These are phyloP conservation scores for Cepaea nemoralis DNA, from an alignment of 1,140 invertebrate species.

Conservation along the genomic window DNA sequence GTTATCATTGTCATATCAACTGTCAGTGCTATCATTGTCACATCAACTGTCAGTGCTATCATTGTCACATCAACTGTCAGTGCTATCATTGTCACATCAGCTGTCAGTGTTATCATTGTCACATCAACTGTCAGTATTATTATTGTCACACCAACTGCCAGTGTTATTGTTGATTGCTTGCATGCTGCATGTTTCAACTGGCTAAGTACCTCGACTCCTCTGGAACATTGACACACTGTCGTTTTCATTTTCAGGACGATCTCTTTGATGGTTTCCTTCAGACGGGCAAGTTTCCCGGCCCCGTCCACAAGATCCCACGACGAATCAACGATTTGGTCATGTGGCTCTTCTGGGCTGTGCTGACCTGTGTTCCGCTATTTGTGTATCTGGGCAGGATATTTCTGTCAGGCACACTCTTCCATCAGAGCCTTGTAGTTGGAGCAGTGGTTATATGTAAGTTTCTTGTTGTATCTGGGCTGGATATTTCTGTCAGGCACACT, in stretches of 20 bases:
- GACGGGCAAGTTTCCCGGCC: conserved; percentile 61
- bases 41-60: no score
- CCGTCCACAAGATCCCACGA: conserved; percentile 47
- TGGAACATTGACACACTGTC: no score
- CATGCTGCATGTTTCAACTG: no score
- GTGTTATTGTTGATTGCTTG: no score
- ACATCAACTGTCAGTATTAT: no score
- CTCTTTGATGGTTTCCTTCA: conserved; percentile 64
- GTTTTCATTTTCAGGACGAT: conserved; percentile 61
- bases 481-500: not conserved
- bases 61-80: no score
- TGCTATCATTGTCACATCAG: no score
- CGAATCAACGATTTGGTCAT: conserved; percentile 59
- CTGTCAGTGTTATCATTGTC: no score
- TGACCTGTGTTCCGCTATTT: conserved; percentile 64
- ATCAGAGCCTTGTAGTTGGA: conserved; percentile 47
- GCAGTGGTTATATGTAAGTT: conserved; percentile 53
- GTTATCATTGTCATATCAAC: no score
- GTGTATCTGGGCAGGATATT: conserved; percentile 55
- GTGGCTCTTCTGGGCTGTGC: conserved; percentile 63
- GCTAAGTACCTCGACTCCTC: no score
- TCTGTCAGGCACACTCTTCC: conserved; percentile 50
- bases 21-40: not conserved
- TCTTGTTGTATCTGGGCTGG: not conserved
- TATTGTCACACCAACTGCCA: no score